Percentiles rank a stretch among this genome's conserved stretches.
phyloP scores from a whole-genome alignment of 2,113 vertebrate species.

The Platanista minor region DNA sequence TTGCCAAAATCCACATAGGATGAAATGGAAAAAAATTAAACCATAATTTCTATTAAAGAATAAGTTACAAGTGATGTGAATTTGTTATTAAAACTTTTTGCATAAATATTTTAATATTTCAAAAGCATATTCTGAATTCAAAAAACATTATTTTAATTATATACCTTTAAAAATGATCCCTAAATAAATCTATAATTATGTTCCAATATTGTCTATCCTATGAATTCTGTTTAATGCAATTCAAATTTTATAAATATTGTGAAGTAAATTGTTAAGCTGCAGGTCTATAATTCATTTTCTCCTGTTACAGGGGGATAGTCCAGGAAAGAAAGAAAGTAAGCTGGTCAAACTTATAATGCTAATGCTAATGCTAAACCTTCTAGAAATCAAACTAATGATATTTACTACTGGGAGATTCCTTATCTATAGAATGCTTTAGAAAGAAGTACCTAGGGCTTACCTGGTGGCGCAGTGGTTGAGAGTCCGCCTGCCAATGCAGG shows the following conservation, averaged over 20 bases:
- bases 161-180: neutral
- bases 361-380: neutral
- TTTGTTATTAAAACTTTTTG: neutral
- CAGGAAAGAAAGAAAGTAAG: neutral
- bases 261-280: neutral
- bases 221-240: neutral
- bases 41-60: neutral
- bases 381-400: neutral
- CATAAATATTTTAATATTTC: neutral
- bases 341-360: neutral
- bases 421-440: neutral
- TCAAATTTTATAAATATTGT: neutral
- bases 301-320: neutral
- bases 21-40: neutral
- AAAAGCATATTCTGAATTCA: neutral
- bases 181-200: neutral
- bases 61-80: neutral
- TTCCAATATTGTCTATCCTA: neutral
- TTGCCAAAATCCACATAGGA: neutral
- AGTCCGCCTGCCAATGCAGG: no score
- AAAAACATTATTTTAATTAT: neutral
- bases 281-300: neutral
- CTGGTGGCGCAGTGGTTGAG: no score
- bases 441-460: no score
- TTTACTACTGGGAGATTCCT: neutral